Conservation (phyloP, 2,113 vertebrate genomes). For the Centropus bengalensis region DNA sequence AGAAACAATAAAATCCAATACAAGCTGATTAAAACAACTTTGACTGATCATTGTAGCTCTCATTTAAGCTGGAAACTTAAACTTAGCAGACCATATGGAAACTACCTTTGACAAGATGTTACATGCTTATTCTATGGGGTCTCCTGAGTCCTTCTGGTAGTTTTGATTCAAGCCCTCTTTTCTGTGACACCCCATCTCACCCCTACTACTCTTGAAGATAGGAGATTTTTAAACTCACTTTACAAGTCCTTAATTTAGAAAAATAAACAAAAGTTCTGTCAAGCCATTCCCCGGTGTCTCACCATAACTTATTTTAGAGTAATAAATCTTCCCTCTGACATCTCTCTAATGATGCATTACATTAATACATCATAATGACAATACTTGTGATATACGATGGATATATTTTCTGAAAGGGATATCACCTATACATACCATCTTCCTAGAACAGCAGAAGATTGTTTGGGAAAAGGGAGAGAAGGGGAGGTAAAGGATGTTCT, state of each 20-base stretch:
- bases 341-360: constrained; percentile 75
- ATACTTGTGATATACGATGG: constrained; percentile 69
- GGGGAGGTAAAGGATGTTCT: background rate
- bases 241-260: constrained; percentile 72
- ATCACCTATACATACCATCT: constrained; percentile 67
- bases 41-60: background rate
- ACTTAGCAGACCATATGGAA: background rate
- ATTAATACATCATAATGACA: constrained; percentile 79
- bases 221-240: constrained; percentile 61
- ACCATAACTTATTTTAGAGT: constrained; percentile 55
- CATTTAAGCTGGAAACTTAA: background rate
- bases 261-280: constrained; percentile 75
- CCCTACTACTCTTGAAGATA: constrained; percentile 26
- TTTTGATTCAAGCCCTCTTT: constrained; percentile 47
- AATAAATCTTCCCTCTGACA: constrained; percentile 77
- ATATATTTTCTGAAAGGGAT: constrained; percentile 71
- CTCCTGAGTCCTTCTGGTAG: background rate
- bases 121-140: background rate
- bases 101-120: background rate
- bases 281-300: constrained; percentile 47
- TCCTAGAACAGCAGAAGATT: constrained; percentile 40
- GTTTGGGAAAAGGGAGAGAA: constrained; percentile 10
- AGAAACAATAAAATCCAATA: background rate
- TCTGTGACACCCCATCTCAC: constrained; percentile 7
- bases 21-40: background rate